Evolutionary conservation across 2,888 invertebrate genomes (phyloP).

Genomic region (Torymus tubicola): DNA sequence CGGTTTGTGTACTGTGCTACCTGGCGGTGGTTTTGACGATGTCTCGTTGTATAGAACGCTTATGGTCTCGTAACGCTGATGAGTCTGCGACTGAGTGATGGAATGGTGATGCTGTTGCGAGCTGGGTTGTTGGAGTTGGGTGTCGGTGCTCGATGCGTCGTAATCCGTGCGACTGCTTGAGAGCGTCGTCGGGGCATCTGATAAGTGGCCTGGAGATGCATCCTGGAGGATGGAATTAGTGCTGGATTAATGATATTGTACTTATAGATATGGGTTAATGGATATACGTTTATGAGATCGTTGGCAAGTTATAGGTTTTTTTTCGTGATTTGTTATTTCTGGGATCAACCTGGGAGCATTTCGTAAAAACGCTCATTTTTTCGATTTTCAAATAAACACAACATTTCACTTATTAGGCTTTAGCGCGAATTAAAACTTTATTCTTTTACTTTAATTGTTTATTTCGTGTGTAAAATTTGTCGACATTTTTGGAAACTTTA

Average conservation of each 20-base stretch:
- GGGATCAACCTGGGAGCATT: too few species aligned
- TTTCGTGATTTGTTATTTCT: too few species aligned
- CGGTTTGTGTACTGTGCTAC: constrained; percentile 66
- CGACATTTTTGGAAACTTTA: too few species aligned
- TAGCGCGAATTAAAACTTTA: too few species aligned
- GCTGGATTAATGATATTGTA: background rate
- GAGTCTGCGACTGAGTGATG: constrained; percentile 22
- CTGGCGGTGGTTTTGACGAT: constrained; percentile 57
- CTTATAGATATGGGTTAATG: background rate
- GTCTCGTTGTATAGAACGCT: constrained; percentile 61
- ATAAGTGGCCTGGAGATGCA: constrained; percentile 57
- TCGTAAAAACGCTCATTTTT: too few species aligned
- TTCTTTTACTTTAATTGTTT: too few species aligned
- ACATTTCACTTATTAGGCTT: too few species aligned
- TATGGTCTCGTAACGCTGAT: constrained; percentile 61
- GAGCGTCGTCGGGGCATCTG: constrained; percentile 53
- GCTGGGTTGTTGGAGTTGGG: constrained; percentile 43
- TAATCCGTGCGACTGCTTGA: constrained; percentile 57
- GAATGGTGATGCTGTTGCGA: background rate
- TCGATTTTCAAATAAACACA: too few species aligned
- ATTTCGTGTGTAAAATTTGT: too few species aligned
- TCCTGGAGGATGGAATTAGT: constrained; percentile 37
- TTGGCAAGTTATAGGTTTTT: too few species aligned
- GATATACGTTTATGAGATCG: too few species aligned
- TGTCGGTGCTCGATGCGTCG: constrained; percentile 56